Base-by-base conservation (phyloP, 2,797 vertebrate genomes). In the Silurus lanzhouensis region DNA sequence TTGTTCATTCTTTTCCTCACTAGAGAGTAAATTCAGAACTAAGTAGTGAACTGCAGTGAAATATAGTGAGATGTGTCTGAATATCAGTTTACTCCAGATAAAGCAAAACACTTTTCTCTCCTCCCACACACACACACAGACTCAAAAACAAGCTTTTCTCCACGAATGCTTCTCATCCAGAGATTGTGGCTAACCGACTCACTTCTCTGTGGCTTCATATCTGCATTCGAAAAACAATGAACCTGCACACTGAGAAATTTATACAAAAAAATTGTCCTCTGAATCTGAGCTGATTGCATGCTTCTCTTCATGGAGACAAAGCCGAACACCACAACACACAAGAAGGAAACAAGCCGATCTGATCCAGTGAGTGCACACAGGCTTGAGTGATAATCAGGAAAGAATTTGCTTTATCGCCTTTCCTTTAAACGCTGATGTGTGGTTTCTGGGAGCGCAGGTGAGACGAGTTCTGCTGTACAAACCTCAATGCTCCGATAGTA, bases 161-260 rank as follows among this genome's bases (percentile, higher is more conserved):
- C 61, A 66, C 25, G 10, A 76, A 2, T 70, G 31, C 46, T 48
- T 44, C 14, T 48, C 46, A 83, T 60, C 27, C 52, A 61, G 12
- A 14, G 31, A 85, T 64, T n/a, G 66, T 22, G 20, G 83, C n/a
- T 71, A 83, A 79, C 72, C 80, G n/a, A 13, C 25, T 75, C 48
- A 55, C 31, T 74, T 66, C 60, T 13, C 84, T 78, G 57, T 58
- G 66, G 79, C 31, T 83, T 72, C 57, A 17, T 25, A 52, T 71
- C 58, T 81, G 57, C 52, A 14, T 66, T 31, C 0, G 61, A 67
- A 61, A 4, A 22, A 71, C 20, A 25, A 55, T 38, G 14, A 75
- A 48, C 31, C 38, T 77, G 46, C 58, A 63, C 22, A 48, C 48
- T 58, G 46, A 70, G 31, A 48, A 0, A 38, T 38, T 3, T 38